These are phyloP conservation scores for Lamprotornis superbus DNA, from an alignment of 2,113 vertebrate species.

Conservation along the genomic window DNA sequence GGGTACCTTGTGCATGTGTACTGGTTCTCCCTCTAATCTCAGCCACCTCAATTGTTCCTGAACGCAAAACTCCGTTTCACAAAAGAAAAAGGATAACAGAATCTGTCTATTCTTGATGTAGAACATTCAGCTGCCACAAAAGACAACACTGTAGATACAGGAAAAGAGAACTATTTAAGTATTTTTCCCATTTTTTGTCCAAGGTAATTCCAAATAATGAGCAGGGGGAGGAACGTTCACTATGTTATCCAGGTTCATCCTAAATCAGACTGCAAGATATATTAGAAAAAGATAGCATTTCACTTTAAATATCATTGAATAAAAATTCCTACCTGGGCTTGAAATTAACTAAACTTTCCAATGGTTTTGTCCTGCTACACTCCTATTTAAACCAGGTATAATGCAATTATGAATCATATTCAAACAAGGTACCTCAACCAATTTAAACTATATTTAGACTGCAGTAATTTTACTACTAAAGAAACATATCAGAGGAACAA, in stretches of 20 bases:
- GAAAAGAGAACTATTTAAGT: not conserved
- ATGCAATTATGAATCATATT: not conserved
- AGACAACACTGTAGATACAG: not conserved
- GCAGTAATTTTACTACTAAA: not conserved
- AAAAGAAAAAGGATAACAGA: not conserved
- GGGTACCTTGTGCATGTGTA: not conserved
- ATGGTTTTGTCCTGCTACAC: not conserved
- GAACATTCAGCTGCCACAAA: not conserved
- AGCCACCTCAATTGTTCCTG: not conserved
- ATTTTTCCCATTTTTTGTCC: not conserved
- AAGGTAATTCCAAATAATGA: not conserved
- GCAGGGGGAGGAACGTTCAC: not conserved
- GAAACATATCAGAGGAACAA: constrained; percentile 25
- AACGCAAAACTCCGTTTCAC: accelerated
- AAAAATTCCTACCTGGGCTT: not conserved
- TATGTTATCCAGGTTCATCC: not conserved
- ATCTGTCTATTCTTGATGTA: not conserved
- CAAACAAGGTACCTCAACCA: not conserved
- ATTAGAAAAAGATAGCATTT: not conserved
- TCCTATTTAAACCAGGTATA: not conserved
- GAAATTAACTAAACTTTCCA: not conserved
- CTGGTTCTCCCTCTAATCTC: not conserved
- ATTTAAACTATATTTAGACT: constrained; percentile 8
- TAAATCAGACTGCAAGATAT: not conserved
- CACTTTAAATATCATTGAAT: not conserved